Percentiles rank a stretch among this genome's conserved stretches.
Evolutionary conservation across 2,113 vertebrate genomes (phyloP).

Genomic region (Petroica traversi): DNA sequence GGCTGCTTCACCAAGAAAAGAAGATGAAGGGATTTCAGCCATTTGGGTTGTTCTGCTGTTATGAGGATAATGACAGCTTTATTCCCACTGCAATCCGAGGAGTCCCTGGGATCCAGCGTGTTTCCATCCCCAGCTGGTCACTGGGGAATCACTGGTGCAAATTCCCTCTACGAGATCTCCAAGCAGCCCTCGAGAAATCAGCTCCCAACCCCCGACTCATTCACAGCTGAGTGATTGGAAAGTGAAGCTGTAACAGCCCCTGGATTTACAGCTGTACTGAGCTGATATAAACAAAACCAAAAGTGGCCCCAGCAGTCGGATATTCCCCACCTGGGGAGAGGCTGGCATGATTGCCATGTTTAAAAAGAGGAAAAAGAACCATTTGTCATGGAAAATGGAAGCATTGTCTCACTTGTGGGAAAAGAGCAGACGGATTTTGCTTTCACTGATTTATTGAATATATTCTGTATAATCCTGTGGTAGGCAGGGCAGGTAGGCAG

Average conservation of each 20-base stretch:
- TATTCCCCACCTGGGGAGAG: background rate
- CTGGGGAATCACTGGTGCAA: background rate
- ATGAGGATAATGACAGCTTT: background rate
- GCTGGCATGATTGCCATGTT: background rate
- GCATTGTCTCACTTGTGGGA: background rate
- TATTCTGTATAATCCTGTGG: background rate
- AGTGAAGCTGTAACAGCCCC: background rate
- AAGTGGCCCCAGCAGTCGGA: background rate
- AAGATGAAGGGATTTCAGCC: background rate
- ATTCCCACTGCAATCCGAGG: background rate
- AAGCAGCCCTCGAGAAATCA: background rate
- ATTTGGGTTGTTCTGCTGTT: background rate
- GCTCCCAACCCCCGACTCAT: background rate
- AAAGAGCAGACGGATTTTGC: background rate
- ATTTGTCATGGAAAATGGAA: conserved; percentile 18
- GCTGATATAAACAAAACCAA: conserved; percentile 1
- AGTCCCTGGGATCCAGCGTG: background rate
- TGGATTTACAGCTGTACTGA: background rate
- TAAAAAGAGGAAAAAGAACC: background rate
- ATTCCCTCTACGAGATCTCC: background rate
- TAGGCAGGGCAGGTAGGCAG: background rate
- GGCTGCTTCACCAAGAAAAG: background rate
- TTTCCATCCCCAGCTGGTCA: background rate
- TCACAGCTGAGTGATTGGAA: background rate
- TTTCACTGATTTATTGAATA: background rate